A percentile compares a stretch with the other conserved stretches of the same genome.
phyloP scores from a whole-genome alignment of 64 coral and sea anemone genomes.

The Orbicella faveolata region DNA sequence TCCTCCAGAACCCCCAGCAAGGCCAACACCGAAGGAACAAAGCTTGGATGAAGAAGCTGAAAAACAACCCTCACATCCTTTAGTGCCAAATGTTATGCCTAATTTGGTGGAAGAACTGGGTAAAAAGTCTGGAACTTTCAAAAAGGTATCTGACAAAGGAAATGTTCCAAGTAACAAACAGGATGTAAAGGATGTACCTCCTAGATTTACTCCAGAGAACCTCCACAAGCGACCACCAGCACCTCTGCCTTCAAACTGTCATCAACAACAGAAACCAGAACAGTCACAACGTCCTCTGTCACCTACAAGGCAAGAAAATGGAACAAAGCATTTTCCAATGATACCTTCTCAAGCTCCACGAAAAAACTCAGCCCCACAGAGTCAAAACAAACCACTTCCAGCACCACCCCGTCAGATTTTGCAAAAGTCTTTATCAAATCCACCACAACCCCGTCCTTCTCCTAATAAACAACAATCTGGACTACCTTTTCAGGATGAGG shows the following conservation, averaged over 20 bases:
- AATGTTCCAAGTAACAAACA: neutral
- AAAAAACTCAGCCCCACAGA: neutral
- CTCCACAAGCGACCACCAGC: conserved; percentile 21
- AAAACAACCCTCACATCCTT: neutral
- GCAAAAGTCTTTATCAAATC: neutral
- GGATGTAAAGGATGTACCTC: neutral
- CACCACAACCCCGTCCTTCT: neutral
- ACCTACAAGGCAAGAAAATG: conserved; percentile 15
- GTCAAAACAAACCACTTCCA: neutral
- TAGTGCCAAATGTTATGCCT: conserved; percentile 7
- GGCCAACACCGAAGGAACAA: conserved; percentile 18
- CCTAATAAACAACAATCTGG: neutral
- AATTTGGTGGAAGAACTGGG: conserved; percentile 57
- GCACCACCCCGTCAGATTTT: neutral
- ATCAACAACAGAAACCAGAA: conserved; percentile 5
- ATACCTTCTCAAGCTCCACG: neutral
- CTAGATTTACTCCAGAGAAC: neutral
- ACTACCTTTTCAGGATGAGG: neutral
- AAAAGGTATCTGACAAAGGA: neutral
- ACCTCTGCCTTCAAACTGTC: conserved; percentile 9
- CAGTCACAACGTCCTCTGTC: neutral
- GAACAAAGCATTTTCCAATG: neutral
- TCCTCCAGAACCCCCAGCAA: conserved; percentile 73
- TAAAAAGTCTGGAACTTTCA: conserved; percentile 8
- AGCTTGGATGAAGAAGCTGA: conserved; percentile 3